phyloP scores from a whole-genome alignment of 2,888 invertebrate species.

The Troides aeacus region DNA sequence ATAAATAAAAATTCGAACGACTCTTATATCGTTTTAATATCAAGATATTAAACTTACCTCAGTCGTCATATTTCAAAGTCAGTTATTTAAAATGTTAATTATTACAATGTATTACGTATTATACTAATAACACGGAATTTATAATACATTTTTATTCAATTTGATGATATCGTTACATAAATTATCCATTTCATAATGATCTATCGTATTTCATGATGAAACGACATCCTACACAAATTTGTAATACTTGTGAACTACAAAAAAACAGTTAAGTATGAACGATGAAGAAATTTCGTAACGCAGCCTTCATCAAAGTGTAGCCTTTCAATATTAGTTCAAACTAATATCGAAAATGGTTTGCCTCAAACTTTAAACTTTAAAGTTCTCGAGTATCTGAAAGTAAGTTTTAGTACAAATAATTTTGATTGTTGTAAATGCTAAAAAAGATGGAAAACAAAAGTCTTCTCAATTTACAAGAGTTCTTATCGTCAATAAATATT shows the following conservation, averaged over 20 bases:
- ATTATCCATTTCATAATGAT: neutral
- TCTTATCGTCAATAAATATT: neutral
- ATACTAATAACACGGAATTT: neutral
- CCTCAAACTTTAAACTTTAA: conserved; percentile 28
- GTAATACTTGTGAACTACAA: conserved; percentile 17
- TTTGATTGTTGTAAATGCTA: conserved; percentile 4
- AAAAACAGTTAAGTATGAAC: conserved; percentile 14
- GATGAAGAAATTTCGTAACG: conserved; percentile 34
- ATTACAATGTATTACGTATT: neutral
- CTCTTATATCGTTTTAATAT: too few relatives aligned
- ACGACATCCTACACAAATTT: conserved; percentile 11
- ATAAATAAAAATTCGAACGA: too few relatives aligned
- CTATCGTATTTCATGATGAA: conserved; percentile 5
- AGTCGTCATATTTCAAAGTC: too few relatives aligned
- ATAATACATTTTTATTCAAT: neutral
- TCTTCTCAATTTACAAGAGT: neutral
- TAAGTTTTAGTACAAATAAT: conserved; percentile 11
- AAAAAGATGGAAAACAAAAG: neutral
- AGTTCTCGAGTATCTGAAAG: conserved; percentile 18
- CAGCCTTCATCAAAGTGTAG: conserved; percentile 44
- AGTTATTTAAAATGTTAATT: neutral
- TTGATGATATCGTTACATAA: neutral
- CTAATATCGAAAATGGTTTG: conserved; percentile 31
- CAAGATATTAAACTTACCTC: too few relatives aligned
- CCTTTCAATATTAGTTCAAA: conserved; percentile 42